phyloP scores from a whole-genome alignment of 1,140 invertebrate genomes.

The Proctacanthus coquilletti region DNA sequence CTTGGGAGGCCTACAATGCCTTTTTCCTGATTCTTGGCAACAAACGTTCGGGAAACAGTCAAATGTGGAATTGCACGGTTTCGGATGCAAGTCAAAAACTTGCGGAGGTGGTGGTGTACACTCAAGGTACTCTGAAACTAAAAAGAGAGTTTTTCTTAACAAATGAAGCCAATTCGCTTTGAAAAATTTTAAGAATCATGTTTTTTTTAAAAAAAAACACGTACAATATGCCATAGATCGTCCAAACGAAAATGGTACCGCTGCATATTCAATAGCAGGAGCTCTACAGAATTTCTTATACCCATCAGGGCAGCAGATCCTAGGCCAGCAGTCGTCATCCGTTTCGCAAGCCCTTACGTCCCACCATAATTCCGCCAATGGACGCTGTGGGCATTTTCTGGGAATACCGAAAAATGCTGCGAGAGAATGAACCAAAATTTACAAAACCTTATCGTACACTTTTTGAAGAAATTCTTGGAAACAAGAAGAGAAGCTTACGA shows the following conservation, averaged over 20 bases:
- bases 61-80: slow-evolving; percentile 43
- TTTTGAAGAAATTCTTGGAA: not conserved
- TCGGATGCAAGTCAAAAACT: slow-evolving; percentile 46
- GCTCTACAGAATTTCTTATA: slow-evolving; percentile 46
- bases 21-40: slow-evolving; percentile 50
- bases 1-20: slow-evolving; percentile 50
- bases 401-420: slow-evolving; percentile 45
- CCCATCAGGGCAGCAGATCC: slow-evolving; percentile 53
- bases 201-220: slow-evolving; percentile 4
- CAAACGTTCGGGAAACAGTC: slow-evolving; percentile 62
- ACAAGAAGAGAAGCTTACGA: slow-evolving; percentile 35
- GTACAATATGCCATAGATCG: slow-evolving; percentile 33
- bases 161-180: slow-evolving; percentile 1
- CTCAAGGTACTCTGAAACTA: slow-evolving; percentile 46
- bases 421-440: slow-evolving; percentile 9
- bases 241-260: slow-evolving; percentile 36
- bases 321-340: slow-evolving; percentile 50
- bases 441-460: slow-evolving; percentile 1
- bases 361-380: slow-evolving; percentile 46
- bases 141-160: too few species aligned
- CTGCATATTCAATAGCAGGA: slow-evolving; percentile 41
- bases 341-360: slow-evolving; percentile 44
- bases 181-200: slow-evolving; percentile 1
- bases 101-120: slow-evolving; percentile 49
- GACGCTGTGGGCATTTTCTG: slow-evolving; percentile 43